These are phyloP conservation scores for Drosophila athabasca DNA, from an alignment of 1,140 invertebrate genomes.

Conservation along the genomic window DNA sequence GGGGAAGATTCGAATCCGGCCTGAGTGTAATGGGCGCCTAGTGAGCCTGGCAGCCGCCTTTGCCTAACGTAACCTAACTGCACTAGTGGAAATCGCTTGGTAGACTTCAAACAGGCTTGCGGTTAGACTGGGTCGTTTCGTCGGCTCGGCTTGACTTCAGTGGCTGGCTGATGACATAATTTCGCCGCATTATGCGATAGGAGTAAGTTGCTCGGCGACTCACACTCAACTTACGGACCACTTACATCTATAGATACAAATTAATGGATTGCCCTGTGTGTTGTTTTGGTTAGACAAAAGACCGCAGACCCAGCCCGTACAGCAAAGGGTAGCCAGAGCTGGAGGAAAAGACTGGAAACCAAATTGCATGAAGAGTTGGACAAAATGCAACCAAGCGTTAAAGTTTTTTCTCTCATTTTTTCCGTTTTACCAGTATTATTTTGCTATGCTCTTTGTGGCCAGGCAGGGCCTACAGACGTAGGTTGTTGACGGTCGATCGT, in stretches of 20 bases:
- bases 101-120: neutral
- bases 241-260: conserved; percentile 36
- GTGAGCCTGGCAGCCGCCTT: too few relatives aligned
- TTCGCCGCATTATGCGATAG: conserved; percentile 31
- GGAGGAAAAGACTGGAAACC: conserved; percentile 45
- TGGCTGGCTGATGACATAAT: conserved; percentile 57
- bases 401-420: conserved; percentile 48
- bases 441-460: conserved; percentile 73
- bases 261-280: conserved; percentile 61
- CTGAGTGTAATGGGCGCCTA: too few relatives aligned
- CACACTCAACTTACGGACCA: conserved; percentile 14
- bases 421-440: conserved; percentile 28
- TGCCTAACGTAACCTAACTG: too few relatives aligned
- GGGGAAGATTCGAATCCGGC: too few relatives aligned
- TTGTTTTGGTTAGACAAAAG: conserved; percentile 37
- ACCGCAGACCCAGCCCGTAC: neutral
- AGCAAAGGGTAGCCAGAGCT: conserved; percentile 30
- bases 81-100: neutral
- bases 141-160: neutral
- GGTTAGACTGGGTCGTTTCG: neutral
- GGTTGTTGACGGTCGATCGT: conserved; percentile 12
- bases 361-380: conserved; percentile 79
- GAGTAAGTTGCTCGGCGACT: conserved; percentile 12
- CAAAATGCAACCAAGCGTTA: conserved; percentile 75
- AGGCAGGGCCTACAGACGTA: conserved; percentile 51